phyloP scores from a whole-genome alignment of 2,797 vertebrate species.

The Poeciliopsis presidionis region DNA sequence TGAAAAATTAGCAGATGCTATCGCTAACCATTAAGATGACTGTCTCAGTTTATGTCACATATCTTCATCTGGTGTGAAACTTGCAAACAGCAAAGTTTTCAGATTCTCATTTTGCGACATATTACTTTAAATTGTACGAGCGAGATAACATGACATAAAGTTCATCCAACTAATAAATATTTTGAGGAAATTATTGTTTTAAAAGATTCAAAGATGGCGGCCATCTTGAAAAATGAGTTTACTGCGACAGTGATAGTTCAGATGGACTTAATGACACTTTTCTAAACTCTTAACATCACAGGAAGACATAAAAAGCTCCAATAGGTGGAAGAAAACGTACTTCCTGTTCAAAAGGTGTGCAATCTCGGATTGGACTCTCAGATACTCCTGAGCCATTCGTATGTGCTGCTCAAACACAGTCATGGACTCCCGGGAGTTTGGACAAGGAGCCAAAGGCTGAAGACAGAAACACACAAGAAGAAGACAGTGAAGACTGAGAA shows the following conservation, averaged over 20 bases:
- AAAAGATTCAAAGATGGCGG: too few relatives aligned
- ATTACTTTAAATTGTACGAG: too few relatives aligned
- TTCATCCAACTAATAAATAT: too few relatives aligned
- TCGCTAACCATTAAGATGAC: too few relatives aligned
- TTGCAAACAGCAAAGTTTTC: too few relatives aligned
- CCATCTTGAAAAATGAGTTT: not conserved
- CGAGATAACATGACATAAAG: too few relatives aligned
- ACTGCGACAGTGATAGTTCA: not conserved
- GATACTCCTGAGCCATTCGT: constrained; percentile 97
- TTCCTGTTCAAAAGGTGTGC: constrained; percentile 89
- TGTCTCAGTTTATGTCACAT: too few relatives aligned
- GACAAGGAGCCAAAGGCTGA: constrained; percentile 93
- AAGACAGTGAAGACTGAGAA: not conserved
- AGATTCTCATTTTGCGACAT: too few relatives aligned
- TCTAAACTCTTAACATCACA: not conserved
- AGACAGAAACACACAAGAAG: constrained; percentile 78
- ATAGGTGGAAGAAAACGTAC: constrained; percentile 79
- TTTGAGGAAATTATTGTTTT: too few relatives aligned
- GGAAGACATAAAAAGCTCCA: too few relatives aligned
- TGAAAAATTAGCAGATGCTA: too few relatives aligned
- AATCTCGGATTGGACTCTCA: constrained; percentile 96
- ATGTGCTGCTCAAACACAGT: constrained; percentile 97
- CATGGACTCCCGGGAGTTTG: constrained; percentile 99
- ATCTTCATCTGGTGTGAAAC: too few relatives aligned
- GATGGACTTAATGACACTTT: not conserved